Base-by-base conservation (phyloP, 2,888 invertebrate genomes). In the Cheilosia pagana region DNA sequence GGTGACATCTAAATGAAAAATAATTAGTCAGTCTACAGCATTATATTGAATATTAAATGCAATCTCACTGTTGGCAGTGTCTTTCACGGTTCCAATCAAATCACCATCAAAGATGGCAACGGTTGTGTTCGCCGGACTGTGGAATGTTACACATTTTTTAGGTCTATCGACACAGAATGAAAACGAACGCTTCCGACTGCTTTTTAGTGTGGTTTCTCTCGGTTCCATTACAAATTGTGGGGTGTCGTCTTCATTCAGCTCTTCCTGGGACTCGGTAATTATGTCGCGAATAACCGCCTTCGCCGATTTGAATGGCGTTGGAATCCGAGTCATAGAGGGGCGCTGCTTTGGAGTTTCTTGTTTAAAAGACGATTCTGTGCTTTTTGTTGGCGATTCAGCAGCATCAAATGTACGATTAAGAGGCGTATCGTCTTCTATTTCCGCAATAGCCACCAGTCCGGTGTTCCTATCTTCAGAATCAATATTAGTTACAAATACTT, bases 171-270 rank as follows among this genome's bases (percentile, higher is more conserved):
- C 86, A 35, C 87, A 87, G 0, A 87, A 67, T 0, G 91, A 90
- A 8, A 88, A 82, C 0, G 91, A 91, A 23, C 91, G 89, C 53
- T 89, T 89, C 4, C 89, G 89, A 25, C 86, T 87, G 7, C 87
- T 87, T 10, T 87, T 86, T 3, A 88, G 59, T 1, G 81, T 72
- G 7, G 85, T 72, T 31, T 87, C 87, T 16, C 41, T 87, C 5
- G 82, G 62, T 41, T 87, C 81, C 45, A 87, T 86, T 0, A 87
- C 3, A 6, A 68, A n/a, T 8, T 57, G 16, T 7, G 45, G 39
- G 14, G 39, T n/a, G 1, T 25, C 16, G 7, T 62, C 50, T 25
- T 12, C 35, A 16, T 68, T 48, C 3, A 65, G 5, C 0, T 55
- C 43, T 7, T 82, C 78, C 1, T 74, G 43, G 0, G 68, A 3